phyloP scores from a whole-genome alignment of 2,888 invertebrate species.

The Oeneis ivallda region DNA sequence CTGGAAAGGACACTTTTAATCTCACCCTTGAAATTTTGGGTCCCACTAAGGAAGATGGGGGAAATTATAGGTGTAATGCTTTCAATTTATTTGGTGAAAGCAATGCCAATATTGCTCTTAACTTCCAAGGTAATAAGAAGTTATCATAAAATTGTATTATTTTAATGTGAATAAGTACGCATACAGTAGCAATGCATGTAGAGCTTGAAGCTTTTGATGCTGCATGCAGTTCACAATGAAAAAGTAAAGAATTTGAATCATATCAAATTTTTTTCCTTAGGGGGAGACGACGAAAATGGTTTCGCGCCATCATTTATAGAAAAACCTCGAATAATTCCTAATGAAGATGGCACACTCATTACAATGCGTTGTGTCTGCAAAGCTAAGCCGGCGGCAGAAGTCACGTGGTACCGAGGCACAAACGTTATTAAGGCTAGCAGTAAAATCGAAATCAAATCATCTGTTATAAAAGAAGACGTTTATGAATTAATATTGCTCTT shows the following conservation, averaged over 20 bases:
- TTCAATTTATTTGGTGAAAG: conserved; percentile 99
- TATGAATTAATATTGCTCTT: conserved; percentile 90
- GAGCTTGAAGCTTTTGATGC: conserved; percentile 68
- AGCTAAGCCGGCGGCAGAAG: conserved; percentile 96
- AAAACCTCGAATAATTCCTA: conserved; percentile 99
- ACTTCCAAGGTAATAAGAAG: conserved; percentile 94
- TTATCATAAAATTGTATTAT: conserved; percentile 42
- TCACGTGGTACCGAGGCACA: conserved; percentile 97
- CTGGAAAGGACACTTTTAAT: conserved; percentile 94
- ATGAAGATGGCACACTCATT: conserved; percentile 97
- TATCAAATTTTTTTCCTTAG: conserved; percentile 71
- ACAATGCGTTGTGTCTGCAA: conserved; percentile 98
- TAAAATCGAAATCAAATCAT: conserved; percentile 91
- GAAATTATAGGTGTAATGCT: conserved; percentile 99
- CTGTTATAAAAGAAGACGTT: conserved; percentile 89
- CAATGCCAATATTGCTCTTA: conserved; percentile 99
- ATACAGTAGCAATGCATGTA: conserved; percentile 78
- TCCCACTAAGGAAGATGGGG: conserved; percentile 97
- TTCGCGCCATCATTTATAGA: conserved; percentile 98
- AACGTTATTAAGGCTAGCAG: conserved; percentile 91
- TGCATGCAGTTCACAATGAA: conserved; percentile 54
- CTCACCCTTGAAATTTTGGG: conserved; percentile 96
- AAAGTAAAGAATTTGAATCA: conserved; percentile 24
- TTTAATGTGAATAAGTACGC: conserved; percentile 61
- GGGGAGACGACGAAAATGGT: conserved; percentile 95